A percentile compares a stretch with the other conserved stretches of the same genome.
These are phyloP conservation scores for Morone saxatilis DNA, from an alignment of 2,113 vertebrate species.

Conservation along the genomic window DNA sequence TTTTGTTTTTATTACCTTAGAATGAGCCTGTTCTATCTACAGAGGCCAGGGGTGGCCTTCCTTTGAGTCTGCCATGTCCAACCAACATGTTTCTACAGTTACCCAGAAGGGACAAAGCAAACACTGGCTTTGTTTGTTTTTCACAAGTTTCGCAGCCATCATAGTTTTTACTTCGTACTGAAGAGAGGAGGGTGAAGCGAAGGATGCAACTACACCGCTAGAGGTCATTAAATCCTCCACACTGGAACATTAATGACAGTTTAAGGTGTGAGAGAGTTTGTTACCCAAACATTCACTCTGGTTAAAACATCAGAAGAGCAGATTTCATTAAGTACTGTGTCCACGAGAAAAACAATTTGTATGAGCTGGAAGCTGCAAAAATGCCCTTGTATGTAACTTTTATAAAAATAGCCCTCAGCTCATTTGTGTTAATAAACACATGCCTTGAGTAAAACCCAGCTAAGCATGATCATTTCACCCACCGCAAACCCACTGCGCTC, in stretches of 20 bases:
- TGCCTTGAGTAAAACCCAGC: conserved; percentile 58
- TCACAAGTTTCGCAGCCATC: too few species aligned
- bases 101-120: too few species aligned
- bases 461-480: conserved; percentile 62
- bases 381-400: conserved; percentile 10
- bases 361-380: conserved; percentile 1
- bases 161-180: too few species aligned
- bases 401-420: conserved; percentile 45
- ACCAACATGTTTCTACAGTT: too few species aligned
- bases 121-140: too few species aligned
- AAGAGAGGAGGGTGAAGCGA: too few species aligned
- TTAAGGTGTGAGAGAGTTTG: background rate
- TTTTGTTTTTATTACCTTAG: too few species aligned
- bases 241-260: background rate
- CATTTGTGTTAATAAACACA: conserved; percentile 67
- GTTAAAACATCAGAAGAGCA: conserved; percentile 14
- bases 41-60: too few species aligned
- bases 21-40: too few species aligned
- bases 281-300: background rate
- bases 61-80: too few species aligned
- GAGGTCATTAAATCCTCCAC: too few species aligned
- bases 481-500: conserved; percentile 53
- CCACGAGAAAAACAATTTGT: conserved; percentile 21
- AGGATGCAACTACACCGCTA: too few species aligned
- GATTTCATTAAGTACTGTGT: conserved; percentile 20